A percentile compares a stretch with the other conserved stretches of the same genome.
Evolutionary conservation across 2,113 vertebrate genomes (phyloP).

Genomic region (Petrocephalus microphthalmus): DNA sequence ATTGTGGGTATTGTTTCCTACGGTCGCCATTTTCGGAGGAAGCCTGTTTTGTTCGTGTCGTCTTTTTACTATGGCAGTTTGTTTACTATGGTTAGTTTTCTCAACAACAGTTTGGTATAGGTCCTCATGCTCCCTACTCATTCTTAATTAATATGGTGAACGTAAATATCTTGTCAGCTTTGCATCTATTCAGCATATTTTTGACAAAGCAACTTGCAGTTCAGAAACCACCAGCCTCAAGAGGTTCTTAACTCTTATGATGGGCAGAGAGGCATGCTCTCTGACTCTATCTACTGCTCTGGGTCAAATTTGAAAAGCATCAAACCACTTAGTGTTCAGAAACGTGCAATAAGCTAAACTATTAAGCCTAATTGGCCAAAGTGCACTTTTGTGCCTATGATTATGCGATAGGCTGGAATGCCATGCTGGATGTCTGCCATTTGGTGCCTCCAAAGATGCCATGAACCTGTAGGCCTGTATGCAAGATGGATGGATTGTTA

Average conservation of each 20-base stretch:
- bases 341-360: background rate
- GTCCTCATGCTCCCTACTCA: no score
- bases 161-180: background rate
- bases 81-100: no score
- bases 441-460: background rate
- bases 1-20: no score
- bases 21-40: no score
- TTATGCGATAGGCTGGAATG: background rate
- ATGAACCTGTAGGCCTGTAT: background rate
- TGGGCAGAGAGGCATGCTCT: background rate
- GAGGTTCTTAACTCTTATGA: conserved; percentile 15
- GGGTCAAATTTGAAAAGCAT: background rate
- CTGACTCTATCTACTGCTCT: conserved; percentile 27
- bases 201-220: background rate
- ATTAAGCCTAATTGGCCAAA: background rate
- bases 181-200: conserved; percentile 4
- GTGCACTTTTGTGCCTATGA: background rate
- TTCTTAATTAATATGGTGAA: background rate
- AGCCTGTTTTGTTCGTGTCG: no score
- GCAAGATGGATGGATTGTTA: background rate
- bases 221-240: background rate
- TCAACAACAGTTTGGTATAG: no score
- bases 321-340: background rate
- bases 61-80: no score
- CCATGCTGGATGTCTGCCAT: background rate